phyloP scores from a whole-genome alignment of 2,888 invertebrate genomes.

The Drosophila neoperkinsi region DNA sequence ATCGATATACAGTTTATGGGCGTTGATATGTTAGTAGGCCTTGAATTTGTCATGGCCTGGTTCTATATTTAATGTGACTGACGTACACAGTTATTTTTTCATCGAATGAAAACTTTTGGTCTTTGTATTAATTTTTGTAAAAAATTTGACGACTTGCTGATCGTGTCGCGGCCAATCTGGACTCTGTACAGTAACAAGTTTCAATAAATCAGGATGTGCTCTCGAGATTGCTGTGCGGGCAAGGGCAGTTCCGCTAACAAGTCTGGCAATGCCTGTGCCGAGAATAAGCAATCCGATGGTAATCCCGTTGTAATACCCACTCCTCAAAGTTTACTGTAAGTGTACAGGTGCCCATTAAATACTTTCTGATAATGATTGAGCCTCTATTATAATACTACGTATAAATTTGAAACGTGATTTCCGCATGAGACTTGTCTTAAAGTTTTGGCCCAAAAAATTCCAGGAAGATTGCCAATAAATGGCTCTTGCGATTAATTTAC shows the following conservation, averaged over 20 bases:
- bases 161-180: not conserved
- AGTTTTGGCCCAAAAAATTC: not conserved
- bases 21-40: slow-evolving; percentile 25
- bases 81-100: not conserved
- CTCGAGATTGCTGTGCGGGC: slow-evolving; percentile 66
- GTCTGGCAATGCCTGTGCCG: slow-evolving; percentile 46
- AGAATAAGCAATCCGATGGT: slow-evolving; percentile 34
- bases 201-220: slow-evolving; percentile 51
- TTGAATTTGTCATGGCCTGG: slow-evolving; percentile 13
- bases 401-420: not conserved
- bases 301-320: slow-evolving; percentile 57
- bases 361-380: not conserved
- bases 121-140: not conserved
- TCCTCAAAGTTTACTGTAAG: slow-evolving; percentile 72
- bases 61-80: not conserved
- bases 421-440: not conserved
- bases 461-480: not conserved
- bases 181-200: slow-evolving; percentile 8
- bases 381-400: not conserved
- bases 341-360: not conserved
- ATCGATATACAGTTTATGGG: slow-evolving; percentile 12
- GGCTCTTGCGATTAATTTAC: not conserved
- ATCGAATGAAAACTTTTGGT: slow-evolving; percentile 3
- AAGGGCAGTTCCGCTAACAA: slow-evolving; percentile 31
- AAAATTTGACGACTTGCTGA: not conserved